These are phyloP conservation scores for Actenoides lindsayi DNA, from an alignment of 2,113 vertebrate genomes.

Conservation along the genomic window DNA sequence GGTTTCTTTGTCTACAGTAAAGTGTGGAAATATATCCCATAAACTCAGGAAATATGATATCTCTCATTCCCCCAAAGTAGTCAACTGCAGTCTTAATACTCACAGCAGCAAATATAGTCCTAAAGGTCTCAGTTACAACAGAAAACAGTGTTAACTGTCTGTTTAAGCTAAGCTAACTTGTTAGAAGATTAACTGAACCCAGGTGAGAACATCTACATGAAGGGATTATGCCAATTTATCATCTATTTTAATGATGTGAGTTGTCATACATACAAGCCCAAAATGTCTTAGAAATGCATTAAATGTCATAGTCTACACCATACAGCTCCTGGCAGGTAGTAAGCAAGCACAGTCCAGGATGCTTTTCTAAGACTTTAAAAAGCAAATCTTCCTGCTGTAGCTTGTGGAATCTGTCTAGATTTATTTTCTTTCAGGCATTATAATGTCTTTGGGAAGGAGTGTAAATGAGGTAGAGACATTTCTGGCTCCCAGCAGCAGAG, in stretches of 20 bases:
- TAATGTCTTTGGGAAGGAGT: neutral
- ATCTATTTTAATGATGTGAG: neutral
- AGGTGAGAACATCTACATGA: neutral
- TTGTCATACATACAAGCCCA: neutral
- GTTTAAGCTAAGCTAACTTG: neutral
- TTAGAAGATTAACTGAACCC: neutral
- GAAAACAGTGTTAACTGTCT: neutral
- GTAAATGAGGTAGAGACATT: neutral
- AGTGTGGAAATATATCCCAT: neutral
- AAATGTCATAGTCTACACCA: neutral
- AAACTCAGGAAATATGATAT: neutral
- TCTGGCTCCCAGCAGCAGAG: neutral
- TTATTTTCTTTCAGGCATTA: neutral
- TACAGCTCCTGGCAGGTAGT: neutral
- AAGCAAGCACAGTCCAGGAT: neutral
- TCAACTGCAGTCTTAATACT: neutral
- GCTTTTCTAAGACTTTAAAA: neutral
- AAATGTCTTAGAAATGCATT: neutral
- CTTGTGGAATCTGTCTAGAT: neutral
- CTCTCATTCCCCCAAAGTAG: neutral
- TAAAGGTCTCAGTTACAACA: neutral
- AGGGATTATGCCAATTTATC: neutral
- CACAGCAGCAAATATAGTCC: neutral
- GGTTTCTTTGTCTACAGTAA: neutral
- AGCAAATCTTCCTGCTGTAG: neutral